Conservation (phyloP, 2,888 invertebrate genomes). For the Antheraea yamamai region DNA sequence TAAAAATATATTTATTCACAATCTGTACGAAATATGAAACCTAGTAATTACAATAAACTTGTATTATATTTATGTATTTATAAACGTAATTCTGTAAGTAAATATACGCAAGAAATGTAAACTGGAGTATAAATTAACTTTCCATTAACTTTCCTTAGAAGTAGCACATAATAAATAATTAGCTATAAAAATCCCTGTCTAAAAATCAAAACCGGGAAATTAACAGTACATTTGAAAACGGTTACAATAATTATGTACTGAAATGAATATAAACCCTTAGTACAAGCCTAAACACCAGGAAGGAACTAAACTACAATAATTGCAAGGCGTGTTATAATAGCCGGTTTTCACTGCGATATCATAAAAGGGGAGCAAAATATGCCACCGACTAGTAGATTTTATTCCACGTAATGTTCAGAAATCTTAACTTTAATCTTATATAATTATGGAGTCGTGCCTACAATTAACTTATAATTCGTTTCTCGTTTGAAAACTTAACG, state of each 20-base stretch:
- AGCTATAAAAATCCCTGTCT: slow-evolving; percentile 30
- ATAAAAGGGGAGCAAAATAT: slow-evolving; percentile 41
- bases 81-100: not conserved
- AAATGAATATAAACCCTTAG: slow-evolving; percentile 52
- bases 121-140: not conserved
- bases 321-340: slow-evolving; percentile 50
- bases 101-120: not conserved
- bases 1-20: no score
- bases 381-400: slow-evolving; percentile 25
- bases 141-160: not conserved
- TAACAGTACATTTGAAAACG: slow-evolving; percentile 51
- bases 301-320: slow-evolving; percentile 57
- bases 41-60: not conserved
- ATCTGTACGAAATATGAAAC: no score
- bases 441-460: not conserved
- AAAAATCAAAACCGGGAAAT: slow-evolving; percentile 41
- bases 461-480: not conserved
- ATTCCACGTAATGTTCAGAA: slow-evolving; percentile 17
- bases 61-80: not conserved
- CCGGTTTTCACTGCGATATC: slow-evolving; percentile 47
- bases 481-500: not conserved
- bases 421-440: slow-evolving; percentile 18
- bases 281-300: slow-evolving; percentile 39
- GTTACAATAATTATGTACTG: slow-evolving; percentile 49
- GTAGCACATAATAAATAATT: not conserved